Evolutionary conservation across 2,797 vertebrate species (phyloP), one percentile per base, ranked within the genome.

Genomic region (Mergus octosetaceus): DNA sequence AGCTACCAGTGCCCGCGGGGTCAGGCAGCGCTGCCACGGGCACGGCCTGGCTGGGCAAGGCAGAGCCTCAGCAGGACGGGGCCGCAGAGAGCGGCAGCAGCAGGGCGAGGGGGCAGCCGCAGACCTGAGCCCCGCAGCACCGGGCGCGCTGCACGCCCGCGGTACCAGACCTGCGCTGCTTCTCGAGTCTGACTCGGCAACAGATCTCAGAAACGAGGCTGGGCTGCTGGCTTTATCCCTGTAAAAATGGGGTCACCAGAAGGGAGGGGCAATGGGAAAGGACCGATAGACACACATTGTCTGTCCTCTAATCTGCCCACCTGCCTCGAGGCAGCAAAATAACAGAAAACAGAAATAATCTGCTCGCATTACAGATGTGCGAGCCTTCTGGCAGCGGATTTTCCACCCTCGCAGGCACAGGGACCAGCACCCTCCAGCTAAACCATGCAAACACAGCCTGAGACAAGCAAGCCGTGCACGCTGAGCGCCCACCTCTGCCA

Each of bases 231-330:
- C 73, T 88, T 93, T 78, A 96, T 96, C 94, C 92, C 85, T 92
- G 51, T 28, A 32, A 75, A 94, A 96, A 97, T 8, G 79, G 87
- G 92, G 95, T 96, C 95, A 93, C 36, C 10, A 4, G 62, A 43
- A 53, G 72, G 36, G 25, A 64, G 27, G 32, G 15, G 49, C 28
- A 58, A 65, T 65, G 89, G 77, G 79, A 58, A 75, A 87, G 79
- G 87, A 75, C 89, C 69, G 51, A 75, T 72, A 75, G 89, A 87
- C 85, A 83, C 13, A 45, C 1, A 83, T 25, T 74, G n/a, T 80
- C 89, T 47, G n/a, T 87, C 87, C 87, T 77, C 82, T 70, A 94
- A 96, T 93, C 94, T 76, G 66, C 51, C 95, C 87, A 91, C 94
- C 85, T 81, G 89, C 70, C 70, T 84, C 73, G 58, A 76, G 54